A percentile compares a stretch with the other conserved stretches of the same genome.
Evolutionary conservation across 1,140 invertebrate species (phyloP).

Genomic region (Bombus terrestris): DNA sequence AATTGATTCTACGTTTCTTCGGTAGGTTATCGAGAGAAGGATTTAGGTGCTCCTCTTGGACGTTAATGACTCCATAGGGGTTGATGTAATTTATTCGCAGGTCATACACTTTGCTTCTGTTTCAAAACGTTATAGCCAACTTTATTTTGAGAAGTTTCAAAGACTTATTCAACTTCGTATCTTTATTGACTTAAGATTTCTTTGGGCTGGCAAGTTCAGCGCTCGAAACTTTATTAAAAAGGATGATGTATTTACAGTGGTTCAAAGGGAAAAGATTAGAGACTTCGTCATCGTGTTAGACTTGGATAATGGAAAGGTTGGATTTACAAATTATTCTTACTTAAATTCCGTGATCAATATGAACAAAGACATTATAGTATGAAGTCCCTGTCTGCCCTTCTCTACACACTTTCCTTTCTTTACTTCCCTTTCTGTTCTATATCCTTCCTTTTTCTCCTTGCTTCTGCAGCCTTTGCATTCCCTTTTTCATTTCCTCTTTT

Average conservation of each 20-base stretch:
- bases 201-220: background rate
- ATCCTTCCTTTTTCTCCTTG: background rate
- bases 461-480: no score
- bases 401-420: background rate
- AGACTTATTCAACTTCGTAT: background rate
- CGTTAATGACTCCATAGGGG: background rate
- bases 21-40: background rate
- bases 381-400: background rate
- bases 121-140: background rate
- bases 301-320: background rate
- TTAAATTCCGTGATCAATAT: background rate
- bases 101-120: background rate
- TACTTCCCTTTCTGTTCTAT: background rate
- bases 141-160: background rate
- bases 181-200: background rate
- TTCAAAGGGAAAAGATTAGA: background rate
- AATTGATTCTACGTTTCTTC: conserved; percentile 18
- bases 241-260: background rate
- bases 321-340: background rate
- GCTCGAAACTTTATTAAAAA: background rate
- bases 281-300: no score
- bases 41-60: background rate
- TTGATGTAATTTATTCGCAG: background rate
- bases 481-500: no score
- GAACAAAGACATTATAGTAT: background rate